Conservation (phyloP, 1,140 invertebrate genomes). For the roundworm (Caenorhabditis elegans) region DNA sequence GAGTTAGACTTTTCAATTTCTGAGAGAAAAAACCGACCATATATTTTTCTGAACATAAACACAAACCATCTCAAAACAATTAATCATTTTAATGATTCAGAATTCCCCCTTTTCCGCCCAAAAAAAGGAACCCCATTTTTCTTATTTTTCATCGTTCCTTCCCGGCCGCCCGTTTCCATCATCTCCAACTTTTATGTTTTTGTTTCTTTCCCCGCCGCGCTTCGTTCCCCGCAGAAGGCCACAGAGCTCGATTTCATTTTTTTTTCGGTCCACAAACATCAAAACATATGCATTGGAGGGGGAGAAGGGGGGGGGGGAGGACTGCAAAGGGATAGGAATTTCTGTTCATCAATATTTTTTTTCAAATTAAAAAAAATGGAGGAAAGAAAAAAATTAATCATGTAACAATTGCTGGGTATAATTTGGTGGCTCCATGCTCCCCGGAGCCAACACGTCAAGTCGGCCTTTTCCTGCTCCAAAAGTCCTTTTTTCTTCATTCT, state of each 20-base stretch:
- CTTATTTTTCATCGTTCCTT: neutral
- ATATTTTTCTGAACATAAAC: too few species aligned
- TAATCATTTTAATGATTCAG: too few species aligned
- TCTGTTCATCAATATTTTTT: too few species aligned
- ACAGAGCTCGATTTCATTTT: slow-evolving; percentile 21
- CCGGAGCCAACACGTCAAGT: slow-evolving; percentile 14
- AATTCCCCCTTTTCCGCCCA: too few species aligned
- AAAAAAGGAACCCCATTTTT: too few species aligned
- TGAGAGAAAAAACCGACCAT: too few species aligned
- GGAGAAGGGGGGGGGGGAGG: too few species aligned
- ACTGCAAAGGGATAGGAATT: too few species aligned
- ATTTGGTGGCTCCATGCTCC: neutral
- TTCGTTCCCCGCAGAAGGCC: too few species aligned
- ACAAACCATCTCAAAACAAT: too few species aligned
- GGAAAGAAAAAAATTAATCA: neutral
- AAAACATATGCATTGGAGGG: neutral
- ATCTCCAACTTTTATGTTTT: neutral
- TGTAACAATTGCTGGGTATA: neutral
- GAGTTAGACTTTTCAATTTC: too few species aligned
- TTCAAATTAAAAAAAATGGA: neutral
- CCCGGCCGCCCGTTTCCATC: neutral
- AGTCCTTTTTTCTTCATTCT: slow-evolving; percentile 5
- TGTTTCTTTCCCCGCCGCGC: too few species aligned
- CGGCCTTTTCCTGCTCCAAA: neutral
- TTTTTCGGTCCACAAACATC: neutral